Percentiles rank a stretch among this genome's conserved stretches.
phyloP scores from a whole-genome alignment of 2,888 invertebrate genomes.

The Ochropleura leucogaster region DNA sequence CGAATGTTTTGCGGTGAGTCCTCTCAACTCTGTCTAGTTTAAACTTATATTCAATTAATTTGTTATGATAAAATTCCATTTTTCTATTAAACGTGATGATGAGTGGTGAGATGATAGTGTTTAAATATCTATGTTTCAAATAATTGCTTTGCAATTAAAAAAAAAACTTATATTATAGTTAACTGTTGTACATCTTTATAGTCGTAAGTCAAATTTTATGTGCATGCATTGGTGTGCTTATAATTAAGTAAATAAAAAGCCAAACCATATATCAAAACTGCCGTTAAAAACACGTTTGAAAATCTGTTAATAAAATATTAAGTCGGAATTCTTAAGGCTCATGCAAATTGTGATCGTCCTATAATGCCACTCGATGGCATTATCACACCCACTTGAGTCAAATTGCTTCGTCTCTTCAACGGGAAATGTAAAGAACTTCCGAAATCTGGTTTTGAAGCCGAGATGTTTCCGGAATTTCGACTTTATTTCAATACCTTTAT shows the following conservation, averaged over 20 bases:
- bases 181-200: no score
- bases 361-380: slow-evolving; percentile 55
- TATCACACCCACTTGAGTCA: slow-evolving; percentile 61
- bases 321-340: slow-evolving; percentile 30
- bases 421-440: slow-evolving; percentile 57
- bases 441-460: slow-evolving; percentile 53
- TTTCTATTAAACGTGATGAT: neutral
- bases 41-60: neutral
- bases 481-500: slow-evolving; percentile 48
- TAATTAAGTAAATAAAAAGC: neutral
- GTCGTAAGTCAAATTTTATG: no score
- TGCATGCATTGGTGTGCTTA: no score
- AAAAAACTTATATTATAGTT: no score
- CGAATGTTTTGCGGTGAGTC: neutral
- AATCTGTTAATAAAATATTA: slow-evolving; percentile 30
- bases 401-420: slow-evolving; percentile 68
- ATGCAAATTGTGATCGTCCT: slow-evolving; percentile 60
- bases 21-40: neutral
- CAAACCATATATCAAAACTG: neutral
- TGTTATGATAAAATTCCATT: accelerated
- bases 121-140: no score
- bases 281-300: neutral
- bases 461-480: slow-evolving; percentile 30
- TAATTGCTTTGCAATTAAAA: no score
- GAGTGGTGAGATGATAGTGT: no score